These are phyloP conservation scores for Chironomus riparius DNA, from an alignment of 2,888 invertebrate species.

Conservation along the genomic window DNA sequence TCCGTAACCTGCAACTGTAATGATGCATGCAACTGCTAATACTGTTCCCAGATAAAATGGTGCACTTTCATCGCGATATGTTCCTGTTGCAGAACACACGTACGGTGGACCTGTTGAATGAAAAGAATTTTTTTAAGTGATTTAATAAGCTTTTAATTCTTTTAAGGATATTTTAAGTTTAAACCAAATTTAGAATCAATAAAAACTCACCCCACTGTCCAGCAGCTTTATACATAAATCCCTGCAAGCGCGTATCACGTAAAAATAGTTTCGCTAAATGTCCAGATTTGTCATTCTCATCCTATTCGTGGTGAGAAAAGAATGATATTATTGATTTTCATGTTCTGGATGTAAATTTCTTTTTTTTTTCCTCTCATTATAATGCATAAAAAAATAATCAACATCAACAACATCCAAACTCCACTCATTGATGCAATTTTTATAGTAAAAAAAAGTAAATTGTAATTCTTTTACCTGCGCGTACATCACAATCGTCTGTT, in stretches of 20 bases:
- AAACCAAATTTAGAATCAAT: too few species aligned
- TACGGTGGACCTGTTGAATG: constrained; percentile 37
- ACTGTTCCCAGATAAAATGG: constrained; percentile 77
- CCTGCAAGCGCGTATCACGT: constrained; percentile 67
- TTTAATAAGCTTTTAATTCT: too few species aligned
- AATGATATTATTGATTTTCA: background rate
- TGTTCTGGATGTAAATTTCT: background rate
- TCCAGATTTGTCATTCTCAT: constrained; percentile 41
- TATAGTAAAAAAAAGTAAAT: constrained; percentile 36
- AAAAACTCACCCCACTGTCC: constrained; percentile 44
- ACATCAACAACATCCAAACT: background rate
- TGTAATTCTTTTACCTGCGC: constrained; percentile 42
- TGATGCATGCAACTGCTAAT: constrained; percentile 68
- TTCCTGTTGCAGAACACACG: constrained; percentile 44
- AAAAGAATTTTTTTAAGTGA: too few species aligned
- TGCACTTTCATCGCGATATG: constrained; percentile 71
- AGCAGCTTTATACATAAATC: constrained; percentile 78
- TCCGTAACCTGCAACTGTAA: constrained; percentile 76
- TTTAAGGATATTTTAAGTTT: too few species aligned
- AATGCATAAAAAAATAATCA: background rate
- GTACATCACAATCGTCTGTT: constrained; percentile 55
- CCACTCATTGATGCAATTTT: background rate
- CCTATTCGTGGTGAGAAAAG: constrained; percentile 28
- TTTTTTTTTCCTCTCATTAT: background rate
- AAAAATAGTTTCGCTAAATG: constrained; percentile 56